phyloP scores from a whole-genome alignment of 2,797 vertebrate species.

The Megalops cyprinoides region DNA sequence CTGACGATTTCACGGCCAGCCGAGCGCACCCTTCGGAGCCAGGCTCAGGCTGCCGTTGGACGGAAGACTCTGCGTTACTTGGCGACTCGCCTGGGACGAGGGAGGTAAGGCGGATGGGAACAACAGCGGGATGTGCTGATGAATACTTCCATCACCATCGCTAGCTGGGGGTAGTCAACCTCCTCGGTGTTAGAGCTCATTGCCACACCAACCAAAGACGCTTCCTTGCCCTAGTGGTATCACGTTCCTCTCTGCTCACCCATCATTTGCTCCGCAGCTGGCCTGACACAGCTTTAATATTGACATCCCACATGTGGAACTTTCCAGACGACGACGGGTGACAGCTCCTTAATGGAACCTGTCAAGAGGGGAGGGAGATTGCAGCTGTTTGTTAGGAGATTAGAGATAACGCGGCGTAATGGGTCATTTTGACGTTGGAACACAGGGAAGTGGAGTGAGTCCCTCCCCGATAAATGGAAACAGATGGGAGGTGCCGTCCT shows the following conservation, averaged over 20 bases:
- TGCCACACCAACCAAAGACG: background rate
- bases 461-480: background rate
- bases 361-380: constrained; percentile 14
- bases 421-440: constrained; percentile 11
- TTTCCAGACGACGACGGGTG: background rate
- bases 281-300: background rate
- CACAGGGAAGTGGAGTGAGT: background rate
- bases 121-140: background rate
- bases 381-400: constrained; percentile 17
- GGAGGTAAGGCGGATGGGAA: background rate
- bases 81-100: background rate
- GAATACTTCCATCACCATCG: background rate
- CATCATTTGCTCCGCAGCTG: background rate
- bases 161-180: background rate
- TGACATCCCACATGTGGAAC: background rate
- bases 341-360: constrained; percentile 21
- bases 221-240: background rate
- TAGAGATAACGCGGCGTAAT: constrained; percentile 13
- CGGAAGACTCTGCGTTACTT: background rate
- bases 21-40: background rate
- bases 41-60: background rate
- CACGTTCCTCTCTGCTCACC: background rate
- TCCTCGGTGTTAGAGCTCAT: background rate
- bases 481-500: constrained; percentile 1
- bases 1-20: background rate